Conservation (phyloP, 2,113 vertebrate genomes). For the Clinocottus analis region DNA sequence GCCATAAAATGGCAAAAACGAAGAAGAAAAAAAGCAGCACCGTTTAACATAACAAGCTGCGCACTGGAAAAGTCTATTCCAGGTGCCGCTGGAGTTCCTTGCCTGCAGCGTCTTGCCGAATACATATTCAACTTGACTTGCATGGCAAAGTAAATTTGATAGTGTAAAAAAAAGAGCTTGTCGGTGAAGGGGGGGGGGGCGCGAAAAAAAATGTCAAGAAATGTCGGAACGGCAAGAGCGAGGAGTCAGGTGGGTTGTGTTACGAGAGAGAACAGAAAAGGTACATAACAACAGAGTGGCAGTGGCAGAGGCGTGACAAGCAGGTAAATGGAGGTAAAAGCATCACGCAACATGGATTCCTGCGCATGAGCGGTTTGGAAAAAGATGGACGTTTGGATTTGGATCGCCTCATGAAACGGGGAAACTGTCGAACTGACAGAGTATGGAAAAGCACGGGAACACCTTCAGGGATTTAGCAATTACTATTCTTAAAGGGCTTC, state of each 20-base stretch:
- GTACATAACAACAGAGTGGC: conserved; percentile 40
- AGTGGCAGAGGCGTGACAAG: conserved; percentile 44
- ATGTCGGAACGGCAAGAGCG: not conserved
- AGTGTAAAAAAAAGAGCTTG: conserved; percentile 2
- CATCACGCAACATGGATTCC: conserved; percentile 36
- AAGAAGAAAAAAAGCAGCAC: not conserved
- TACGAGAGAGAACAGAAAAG: conserved; percentile 14
- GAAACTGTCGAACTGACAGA: conserved; percentile 52
- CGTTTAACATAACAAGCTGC: conserved; percentile 29
- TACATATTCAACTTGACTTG: conserved; percentile 41
- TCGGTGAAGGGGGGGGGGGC: conserved; percentile 27
- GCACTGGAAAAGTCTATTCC: not conserved
- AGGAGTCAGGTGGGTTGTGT: conserved; percentile 19
- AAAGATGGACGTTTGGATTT: conserved; percentile 65
- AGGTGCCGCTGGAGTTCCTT: conserved; percentile 8
- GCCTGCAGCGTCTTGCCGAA: conserved; percentile 5
- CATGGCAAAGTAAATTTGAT: conserved; percentile 18
- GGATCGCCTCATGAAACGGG: conserved; percentile 59
- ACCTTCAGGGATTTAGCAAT: not conserved
- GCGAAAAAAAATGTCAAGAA: conserved; percentile 35
- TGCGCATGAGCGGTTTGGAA: conserved; percentile 24
- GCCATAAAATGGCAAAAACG: conserved; percentile 40
- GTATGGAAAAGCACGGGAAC: not conserved
- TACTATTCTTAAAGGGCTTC: conserved; percentile 36
- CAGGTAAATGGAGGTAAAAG: conserved; percentile 57